Percentiles rank a stretch among this genome's conserved stretches.
These are phyloP conservation scores for Drosophila eugracilis DNA, from an alignment of 1,140 invertebrate genomes.

Conservation along the genomic window DNA sequence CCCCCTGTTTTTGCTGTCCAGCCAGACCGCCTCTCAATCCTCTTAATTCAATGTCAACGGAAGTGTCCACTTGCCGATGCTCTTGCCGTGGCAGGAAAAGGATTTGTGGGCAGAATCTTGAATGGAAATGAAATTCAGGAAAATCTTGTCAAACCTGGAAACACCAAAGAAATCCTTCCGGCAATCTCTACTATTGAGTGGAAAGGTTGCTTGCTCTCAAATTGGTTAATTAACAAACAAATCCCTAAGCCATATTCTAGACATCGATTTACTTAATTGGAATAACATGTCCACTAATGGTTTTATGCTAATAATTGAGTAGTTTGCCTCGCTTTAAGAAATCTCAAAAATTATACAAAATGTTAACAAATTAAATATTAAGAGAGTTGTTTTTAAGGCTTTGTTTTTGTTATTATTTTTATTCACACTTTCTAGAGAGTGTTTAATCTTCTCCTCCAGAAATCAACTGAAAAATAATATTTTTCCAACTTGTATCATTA, in stretches of 20 bases:
- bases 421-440: constrained; percentile 11
- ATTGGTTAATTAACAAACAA: constrained; percentile 35
- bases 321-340: too few species aligned
- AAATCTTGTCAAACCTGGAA: constrained; percentile 20
- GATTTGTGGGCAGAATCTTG: not conserved
- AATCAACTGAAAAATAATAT: constrained; percentile 11
- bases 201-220: not conserved
- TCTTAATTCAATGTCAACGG: constrained; percentile 77
- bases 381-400: not conserved
- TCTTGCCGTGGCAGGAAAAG: constrained; percentile 33
- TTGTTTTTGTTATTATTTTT: not conserved
- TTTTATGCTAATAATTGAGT: constrained; percentile 17
- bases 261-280: not conserved
- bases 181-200: constrained; percentile 16
- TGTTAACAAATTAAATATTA: too few species aligned
- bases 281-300: constrained; percentile 22
- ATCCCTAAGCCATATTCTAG: not conserved
- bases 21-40: constrained; percentile 36
- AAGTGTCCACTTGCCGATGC: constrained; percentile 66
- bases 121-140: constrained; percentile 19
- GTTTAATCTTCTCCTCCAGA: constrained; percentile 7
- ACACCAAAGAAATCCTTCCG: constrained; percentile 18
- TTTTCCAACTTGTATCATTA: constrained; percentile 66
- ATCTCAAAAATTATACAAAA: too few species aligned
- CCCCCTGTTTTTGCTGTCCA: constrained; percentile 24